Evolutionary conservation across 2,888 invertebrate species (phyloP), one percentile per base, ranked within the genome.

Genomic region (Pandemis corylana): DNA sequence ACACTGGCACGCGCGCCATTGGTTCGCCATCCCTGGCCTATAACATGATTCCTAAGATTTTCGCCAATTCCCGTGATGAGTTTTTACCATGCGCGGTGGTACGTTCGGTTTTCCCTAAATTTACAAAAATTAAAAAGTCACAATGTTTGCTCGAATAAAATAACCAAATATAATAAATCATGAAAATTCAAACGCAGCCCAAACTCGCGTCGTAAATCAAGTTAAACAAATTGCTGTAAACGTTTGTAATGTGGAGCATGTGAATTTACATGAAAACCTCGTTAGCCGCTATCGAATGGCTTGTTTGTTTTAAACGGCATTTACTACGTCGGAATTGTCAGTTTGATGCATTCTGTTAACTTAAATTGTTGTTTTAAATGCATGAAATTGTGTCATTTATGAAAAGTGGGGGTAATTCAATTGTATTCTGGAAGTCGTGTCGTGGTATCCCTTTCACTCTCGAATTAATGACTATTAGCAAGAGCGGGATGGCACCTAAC

Each of bases 211-310:
- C 63, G 67, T 75, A 71, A 75, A 75, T 75, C 71, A 71, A 62
- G 41, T 65, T 46, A 72, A 74, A 78, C 79, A 79, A 78, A 80
- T 79, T 76, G 76, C 75, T 71, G 76, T 75, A 76, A 78, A 75
- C 75, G 73, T 75, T 67, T 77, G 77, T 76, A 79, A 78, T 77
- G 77, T 71, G 63, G 69, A 79, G 77, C 75, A 76, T 78, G 76
- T 78, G 76, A 78, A 85, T 88, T 87, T 81, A 85, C 87, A 87
- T 85, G 81, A 81, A 82, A 81, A 79, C 79, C 81, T 78, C 83
- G 84, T 87, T 85, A 78, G 72, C 78, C 84, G 84, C 87, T 83
- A 89, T 80, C 78, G 75, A 81, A 82, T 83, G 81, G 84, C 80
- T 78, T 79, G 81, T 76, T 80, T 80, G 80, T 82, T 77, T 77